Percentiles rank a stretch among this genome's conserved stretches.
phyloP scores from a whole-genome alignment of 2,888 invertebrate genomes.

The Eupithecia insigniata region DNA sequence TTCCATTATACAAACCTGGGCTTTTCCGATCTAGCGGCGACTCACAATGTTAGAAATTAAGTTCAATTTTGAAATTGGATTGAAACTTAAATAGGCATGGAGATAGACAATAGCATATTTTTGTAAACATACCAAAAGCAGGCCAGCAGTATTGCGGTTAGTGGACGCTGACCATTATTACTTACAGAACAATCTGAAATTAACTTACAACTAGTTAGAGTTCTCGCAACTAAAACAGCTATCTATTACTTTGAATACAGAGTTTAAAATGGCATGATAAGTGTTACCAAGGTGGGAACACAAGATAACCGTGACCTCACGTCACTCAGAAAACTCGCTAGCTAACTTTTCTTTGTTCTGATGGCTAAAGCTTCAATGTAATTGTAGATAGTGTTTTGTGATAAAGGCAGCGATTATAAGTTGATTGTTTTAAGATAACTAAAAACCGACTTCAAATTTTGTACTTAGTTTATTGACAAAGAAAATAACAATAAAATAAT shows the following conservation, averaged over 20 bases:
- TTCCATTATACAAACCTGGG: too few species aligned
- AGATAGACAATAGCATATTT: background rate
- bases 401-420: too few species aligned
- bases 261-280: constrained; percentile 2
- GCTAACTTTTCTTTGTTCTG: too few species aligned
- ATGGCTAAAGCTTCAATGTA: too few species aligned
- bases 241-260: background rate
- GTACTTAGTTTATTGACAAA: too few species aligned
- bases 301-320: background rate
- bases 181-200: background rate
- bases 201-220: background rate
- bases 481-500: too few species aligned
- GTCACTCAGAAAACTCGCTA: background rate
- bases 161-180: background rate
- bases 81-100: background rate
- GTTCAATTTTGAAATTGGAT: background rate
- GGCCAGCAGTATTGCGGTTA: background rate
- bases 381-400: too few species aligned
- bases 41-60: background rate
- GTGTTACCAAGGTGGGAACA: background rate
- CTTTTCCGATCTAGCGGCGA: too few species aligned
- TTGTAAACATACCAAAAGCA: background rate
- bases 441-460: too few species aligned
- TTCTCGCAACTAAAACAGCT: background rate
- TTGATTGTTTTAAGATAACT: too few species aligned